Evolutionary conservation across 2,888 invertebrate species (phyloP).

Genomic region (Sympetrum striolatum): DNA sequence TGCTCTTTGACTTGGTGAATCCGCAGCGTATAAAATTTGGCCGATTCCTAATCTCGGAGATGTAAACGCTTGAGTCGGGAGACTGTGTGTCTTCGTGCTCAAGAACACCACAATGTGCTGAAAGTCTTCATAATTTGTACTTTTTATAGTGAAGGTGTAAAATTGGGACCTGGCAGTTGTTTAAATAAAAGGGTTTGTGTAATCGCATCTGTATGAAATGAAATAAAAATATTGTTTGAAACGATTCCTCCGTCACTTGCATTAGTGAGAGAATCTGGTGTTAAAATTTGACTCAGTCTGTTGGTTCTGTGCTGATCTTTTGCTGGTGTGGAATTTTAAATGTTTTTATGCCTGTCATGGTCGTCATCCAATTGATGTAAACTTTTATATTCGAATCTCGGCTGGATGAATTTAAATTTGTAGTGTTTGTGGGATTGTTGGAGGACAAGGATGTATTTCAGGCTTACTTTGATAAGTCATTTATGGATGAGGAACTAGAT

Average conservation of each 20-base stretch:
- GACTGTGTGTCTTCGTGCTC: neutral
- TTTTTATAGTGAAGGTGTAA: constrained; percentile 42
- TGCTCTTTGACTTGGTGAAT: constrained; percentile 13
- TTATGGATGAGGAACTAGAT: no score
- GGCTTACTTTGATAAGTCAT: no score
- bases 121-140: constrained; percentile 40
- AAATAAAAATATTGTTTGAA: constrained; percentile 40
- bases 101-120: constrained; percentile 23
- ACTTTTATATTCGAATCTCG: neutral
- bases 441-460: no score
- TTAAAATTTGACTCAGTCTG: neutral
- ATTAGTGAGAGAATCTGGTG: neutral
- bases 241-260: constrained; percentile 8
- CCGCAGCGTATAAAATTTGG: neutral
- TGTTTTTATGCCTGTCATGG: neutral
- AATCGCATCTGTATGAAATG: constrained; percentile 22
- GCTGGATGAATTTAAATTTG: no score
- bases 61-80: neutral
- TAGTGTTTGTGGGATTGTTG: no score
- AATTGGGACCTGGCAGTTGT: constrained; percentile 40
- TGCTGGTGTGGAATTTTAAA: constrained; percentile 12
- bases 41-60: neutral
- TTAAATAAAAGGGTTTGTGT: constrained; percentile 40
- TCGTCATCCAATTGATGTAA: neutral
- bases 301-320: neutral